phyloP scores from a whole-genome alignment of 2,888 invertebrate species.

The Heterodera filipjevi region DNA sequence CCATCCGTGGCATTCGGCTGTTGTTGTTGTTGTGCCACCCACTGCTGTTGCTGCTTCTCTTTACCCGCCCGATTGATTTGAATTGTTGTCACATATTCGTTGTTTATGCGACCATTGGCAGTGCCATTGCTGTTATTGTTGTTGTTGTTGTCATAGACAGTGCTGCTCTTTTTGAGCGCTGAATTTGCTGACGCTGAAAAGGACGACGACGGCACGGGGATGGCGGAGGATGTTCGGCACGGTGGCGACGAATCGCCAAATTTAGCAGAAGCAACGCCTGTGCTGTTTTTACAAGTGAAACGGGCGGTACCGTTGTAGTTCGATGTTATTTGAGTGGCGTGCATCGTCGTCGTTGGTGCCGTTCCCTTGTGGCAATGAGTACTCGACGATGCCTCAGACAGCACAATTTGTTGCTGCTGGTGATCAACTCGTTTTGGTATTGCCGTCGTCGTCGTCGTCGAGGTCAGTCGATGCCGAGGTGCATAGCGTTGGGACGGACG shows the following conservation, averaged over 20 bases:
- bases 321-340: background rate
- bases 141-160: background rate
- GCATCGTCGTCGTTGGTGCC: background rate
- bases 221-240: background rate
- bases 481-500: constrained; percentile 27
- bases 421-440: background rate
- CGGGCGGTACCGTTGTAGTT: background rate
- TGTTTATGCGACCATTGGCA: background rate
- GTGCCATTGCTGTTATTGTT: no score
- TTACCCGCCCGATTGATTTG: constrained; percentile 3
- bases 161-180: background rate
- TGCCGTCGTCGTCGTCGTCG: background rate
- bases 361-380: background rate
- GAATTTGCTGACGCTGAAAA: background rate
- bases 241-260: background rate
- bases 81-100: background rate
- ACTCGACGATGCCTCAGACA: background rate
- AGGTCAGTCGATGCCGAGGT: background rate
- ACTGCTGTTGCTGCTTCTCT: background rate
- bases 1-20: background rate
- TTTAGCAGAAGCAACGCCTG: background rate
- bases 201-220: background rate
- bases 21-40: background rate
- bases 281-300: background rate
- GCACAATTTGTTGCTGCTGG: no score